phyloP scores from a whole-genome alignment of 2,888 invertebrate genomes.

The Plebejus melissa region DNA sequence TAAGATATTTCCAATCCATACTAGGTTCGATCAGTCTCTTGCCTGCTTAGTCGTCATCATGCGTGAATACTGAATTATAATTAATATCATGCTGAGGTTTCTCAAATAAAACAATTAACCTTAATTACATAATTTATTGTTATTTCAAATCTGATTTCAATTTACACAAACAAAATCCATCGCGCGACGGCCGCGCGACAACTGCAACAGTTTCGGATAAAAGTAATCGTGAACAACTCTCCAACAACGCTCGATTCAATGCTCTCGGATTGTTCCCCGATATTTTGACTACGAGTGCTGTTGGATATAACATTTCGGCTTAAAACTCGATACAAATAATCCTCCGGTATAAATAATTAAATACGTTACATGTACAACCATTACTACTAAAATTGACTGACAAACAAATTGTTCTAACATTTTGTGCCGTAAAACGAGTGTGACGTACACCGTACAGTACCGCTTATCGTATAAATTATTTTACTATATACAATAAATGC shows the following conservation, averaged over 20 bases:
- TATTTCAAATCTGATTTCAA: constrained; percentile 61
- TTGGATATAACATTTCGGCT: constrained; percentile 24
- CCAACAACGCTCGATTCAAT: constrained; percentile 17
- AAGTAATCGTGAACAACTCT: constrained; percentile 28
- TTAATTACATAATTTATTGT: constrained; percentile 73
- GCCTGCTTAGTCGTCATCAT: too few species aligned
- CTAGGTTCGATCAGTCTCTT: too few species aligned
- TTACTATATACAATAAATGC: constrained; percentile 77
- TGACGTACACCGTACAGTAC: constrained; percentile 69
- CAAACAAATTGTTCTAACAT: constrained; percentile 73
- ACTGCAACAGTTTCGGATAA: constrained; percentile 38
- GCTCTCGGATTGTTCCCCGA: background rate
- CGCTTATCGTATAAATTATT: constrained; percentile 54
- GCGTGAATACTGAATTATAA: too few species aligned
- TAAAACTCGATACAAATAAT: constrained; percentile 31
- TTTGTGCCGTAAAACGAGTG: constrained; percentile 79
- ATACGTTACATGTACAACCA: constrained; percentile 42
- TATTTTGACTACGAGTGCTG: constrained; percentile 1
- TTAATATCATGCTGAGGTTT: background rate
- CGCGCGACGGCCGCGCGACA: constrained; percentile 58
- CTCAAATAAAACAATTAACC: constrained; percentile 49
- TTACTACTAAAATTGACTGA: constrained; percentile 75
- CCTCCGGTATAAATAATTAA: constrained; percentile 60
- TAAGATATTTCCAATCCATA: too few species aligned
- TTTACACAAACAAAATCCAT: constrained; percentile 70